Evolutionary conservation across 1,140 invertebrate genomes (phyloP).

Genomic region (Drosophila subobscura): DNA sequence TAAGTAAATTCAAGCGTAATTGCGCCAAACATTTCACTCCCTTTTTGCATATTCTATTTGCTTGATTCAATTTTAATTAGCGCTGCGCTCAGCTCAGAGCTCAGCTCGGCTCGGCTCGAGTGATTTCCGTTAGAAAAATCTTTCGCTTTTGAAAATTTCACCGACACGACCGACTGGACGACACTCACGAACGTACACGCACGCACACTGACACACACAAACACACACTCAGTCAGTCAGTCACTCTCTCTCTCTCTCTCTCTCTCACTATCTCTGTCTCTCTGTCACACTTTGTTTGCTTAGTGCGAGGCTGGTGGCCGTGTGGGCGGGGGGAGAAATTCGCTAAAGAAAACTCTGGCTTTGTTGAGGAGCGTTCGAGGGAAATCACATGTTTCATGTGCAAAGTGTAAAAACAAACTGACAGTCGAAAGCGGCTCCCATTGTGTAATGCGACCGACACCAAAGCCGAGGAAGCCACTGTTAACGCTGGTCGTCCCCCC

Average conservation of each 20-base stretch:
- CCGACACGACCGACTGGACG: constrained; percentile 35
- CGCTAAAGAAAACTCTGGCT: constrained; percentile 71
- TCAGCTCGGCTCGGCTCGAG: constrained; percentile 18
- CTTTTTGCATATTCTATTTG: constrained; percentile 6
- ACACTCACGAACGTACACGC: constrained; percentile 35
- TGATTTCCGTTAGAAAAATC: constrained; percentile 55
- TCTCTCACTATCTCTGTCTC: constrained; percentile 10
- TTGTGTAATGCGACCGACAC: background rate
- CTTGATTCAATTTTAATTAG: constrained; percentile 44
- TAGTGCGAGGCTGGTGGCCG: too few relatives aligned
- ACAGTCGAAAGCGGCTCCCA: constrained; percentile 29
- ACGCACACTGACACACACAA: constrained; percentile 30
- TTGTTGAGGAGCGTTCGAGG: constrained; percentile 56
- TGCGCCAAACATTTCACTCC: background rate
- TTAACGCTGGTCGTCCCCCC: background rate
- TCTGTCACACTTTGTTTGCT: background rate
- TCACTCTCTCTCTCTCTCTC: constrained; percentile 15
- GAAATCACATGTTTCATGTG: constrained; percentile 81
- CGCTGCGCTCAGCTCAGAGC: background rate
- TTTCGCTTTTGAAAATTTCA: constrained; percentile 31
- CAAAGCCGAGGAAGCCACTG: constrained; percentile 1
- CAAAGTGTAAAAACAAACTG: constrained; percentile 81
- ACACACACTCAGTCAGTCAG: constrained; percentile 20
- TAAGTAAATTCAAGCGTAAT: background rate
- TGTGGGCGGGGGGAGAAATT: constrained; percentile 48